phyloP scores from a whole-genome alignment of 2,888 invertebrate species.

The Desoria tigrina region DNA sequence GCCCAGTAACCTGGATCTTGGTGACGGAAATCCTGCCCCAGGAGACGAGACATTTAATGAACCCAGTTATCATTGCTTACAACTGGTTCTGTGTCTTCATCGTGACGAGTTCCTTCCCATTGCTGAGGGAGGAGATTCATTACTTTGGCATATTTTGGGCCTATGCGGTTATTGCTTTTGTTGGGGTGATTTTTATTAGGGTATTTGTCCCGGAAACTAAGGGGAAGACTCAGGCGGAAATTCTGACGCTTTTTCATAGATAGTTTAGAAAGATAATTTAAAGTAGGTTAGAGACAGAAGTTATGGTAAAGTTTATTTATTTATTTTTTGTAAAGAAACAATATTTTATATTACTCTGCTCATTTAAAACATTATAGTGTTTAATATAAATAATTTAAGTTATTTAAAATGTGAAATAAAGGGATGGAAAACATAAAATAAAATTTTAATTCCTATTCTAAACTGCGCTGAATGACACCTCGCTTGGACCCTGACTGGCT shows the following conservation, averaged over 20 bases:
- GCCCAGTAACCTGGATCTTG: slow-evolving; percentile 37
- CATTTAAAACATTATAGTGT: too few species aligned
- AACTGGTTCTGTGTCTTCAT: slow-evolving; percentile 51
- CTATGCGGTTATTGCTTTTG: slow-evolving; percentile 32
- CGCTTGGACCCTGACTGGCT: too few species aligned
- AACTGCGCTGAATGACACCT: too few species aligned
- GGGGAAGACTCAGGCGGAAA: slow-evolving; percentile 39
- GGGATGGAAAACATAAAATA: too few species aligned
- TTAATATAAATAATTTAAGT: too few species aligned
- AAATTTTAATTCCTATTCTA: too few species aligned
- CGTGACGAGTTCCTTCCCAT: slow-evolving; percentile 47
- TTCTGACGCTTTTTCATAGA: slow-evolving; percentile 21
- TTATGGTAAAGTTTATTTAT: too few species aligned
- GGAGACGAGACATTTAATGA: slow-evolving; percentile 24
- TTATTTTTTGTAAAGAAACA: too few species aligned
- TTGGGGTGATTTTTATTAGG: slow-evolving; percentile 42
- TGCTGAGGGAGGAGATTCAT: slow-evolving; percentile 38
- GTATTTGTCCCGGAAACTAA: slow-evolving; percentile 50
- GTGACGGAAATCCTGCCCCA: slow-evolving; percentile 35
- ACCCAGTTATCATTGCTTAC: slow-evolving; percentile 45
- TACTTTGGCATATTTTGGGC: slow-evolving; percentile 47
- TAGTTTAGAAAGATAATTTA: too few species aligned
- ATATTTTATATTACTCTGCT: too few species aligned
- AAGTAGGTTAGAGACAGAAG: too few species aligned
- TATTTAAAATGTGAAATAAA: too few species aligned